These are phyloP conservation scores for Tachysurus fulvidraco DNA, from an alignment of 2,113 vertebrate genomes.

Conservation along the genomic window DNA sequence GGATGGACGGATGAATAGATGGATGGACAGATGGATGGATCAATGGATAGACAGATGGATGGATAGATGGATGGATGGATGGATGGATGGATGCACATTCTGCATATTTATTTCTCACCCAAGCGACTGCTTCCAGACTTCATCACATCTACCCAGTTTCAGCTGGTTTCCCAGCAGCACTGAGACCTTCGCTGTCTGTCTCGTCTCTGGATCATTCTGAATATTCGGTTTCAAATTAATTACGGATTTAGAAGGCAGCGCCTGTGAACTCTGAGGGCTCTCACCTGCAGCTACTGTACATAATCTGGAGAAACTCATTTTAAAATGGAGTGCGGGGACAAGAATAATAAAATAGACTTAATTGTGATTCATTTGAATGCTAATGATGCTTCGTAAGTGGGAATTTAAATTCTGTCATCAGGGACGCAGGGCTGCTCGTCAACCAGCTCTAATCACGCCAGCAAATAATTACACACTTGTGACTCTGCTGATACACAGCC, in stretches of 20 bases:
- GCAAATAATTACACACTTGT: constrained; percentile 34
- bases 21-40: neutral
- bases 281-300: constrained; percentile 16
- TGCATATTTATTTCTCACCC: neutral
- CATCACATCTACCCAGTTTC: neutral
- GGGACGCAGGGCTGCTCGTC: constrained; percentile 13
- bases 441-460: constrained; percentile 16
- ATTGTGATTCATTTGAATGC: constrained; percentile 16
- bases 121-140: neutral
- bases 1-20: no score
- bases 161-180: neutral
- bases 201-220: neutral
- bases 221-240: neutral
- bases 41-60: neutral
- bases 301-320: neutral
- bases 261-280: neutral
- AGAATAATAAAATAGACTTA: constrained; percentile 18
- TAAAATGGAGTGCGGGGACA: neutral
- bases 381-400: constrained; percentile 2
- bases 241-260: neutral
- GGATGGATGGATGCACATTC: neutral
- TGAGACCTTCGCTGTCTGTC: neutral
- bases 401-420: constrained; percentile 22
- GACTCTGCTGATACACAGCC: constrained; percentile 18
- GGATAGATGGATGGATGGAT: neutral